phyloP scores from a whole-genome alignment of 2,113 vertebrate species.

The Ahaetulla prasina region DNA sequence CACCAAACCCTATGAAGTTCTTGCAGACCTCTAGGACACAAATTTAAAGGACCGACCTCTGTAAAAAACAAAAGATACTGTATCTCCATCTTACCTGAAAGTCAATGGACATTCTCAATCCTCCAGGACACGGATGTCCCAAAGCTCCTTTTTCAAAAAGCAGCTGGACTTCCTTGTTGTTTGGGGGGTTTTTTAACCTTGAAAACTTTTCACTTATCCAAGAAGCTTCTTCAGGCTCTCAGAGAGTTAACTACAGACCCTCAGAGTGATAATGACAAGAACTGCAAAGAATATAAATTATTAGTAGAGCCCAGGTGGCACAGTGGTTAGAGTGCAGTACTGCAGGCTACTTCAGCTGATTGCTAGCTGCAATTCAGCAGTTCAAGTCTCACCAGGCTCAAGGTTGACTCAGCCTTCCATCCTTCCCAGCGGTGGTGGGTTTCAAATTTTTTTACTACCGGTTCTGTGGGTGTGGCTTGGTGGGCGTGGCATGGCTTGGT shows the following conservation, averaged over 20 bases:
- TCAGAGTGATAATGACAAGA: neutral
- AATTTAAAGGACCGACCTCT: neutral
- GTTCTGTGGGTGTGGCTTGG: too few species aligned
- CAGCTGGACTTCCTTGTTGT: neutral
- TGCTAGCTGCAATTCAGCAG: too few species aligned
- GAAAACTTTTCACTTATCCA: neutral
- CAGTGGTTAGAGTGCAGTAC: too few species aligned
- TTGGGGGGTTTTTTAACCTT: too few species aligned
- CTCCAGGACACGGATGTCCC: neutral
- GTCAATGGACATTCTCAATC: neutral
- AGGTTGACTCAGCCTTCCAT: too few species aligned
- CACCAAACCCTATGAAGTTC: neutral
- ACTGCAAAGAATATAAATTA: neutral
- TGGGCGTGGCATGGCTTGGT: too few species aligned
- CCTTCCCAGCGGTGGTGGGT: too few species aligned
- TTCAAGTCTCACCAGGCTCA: too few species aligned
- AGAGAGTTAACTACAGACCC: neutral
- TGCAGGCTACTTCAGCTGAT: too few species aligned
- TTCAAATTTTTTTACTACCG: too few species aligned
- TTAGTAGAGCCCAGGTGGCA: too few species aligned
- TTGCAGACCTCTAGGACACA: neutral
- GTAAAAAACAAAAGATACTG: neutral
- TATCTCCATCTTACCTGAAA: neutral
- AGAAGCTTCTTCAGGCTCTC: neutral
- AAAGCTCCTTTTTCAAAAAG: neutral